These are phyloP conservation scores for Patiria miniata DNA, from an alignment of 35 echinoderm and acorn worm species.

Conservation along the genomic window DNA sequence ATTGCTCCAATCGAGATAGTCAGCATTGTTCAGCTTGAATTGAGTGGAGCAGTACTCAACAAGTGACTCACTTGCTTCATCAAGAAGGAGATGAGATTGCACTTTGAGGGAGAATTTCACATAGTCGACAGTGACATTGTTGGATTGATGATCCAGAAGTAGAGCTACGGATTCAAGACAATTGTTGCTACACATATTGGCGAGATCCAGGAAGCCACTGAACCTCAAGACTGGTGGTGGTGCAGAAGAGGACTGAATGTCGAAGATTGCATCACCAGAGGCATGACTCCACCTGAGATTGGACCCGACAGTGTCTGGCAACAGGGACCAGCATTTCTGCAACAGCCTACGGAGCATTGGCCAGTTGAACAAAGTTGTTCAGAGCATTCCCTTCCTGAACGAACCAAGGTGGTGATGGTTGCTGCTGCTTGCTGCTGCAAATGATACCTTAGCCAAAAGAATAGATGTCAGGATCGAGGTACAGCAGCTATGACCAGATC, in stretches of 20 bases:
- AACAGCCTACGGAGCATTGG: conserved; percentile 24
- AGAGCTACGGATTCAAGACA: conserved; percentile 69
- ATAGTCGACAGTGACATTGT: conserved; percentile 72
- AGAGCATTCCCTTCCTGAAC: conserved; percentile 19
- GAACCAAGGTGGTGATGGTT: conserved; percentile 25
- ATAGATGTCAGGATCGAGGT: conserved; percentile 38
- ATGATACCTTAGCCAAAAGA: conserved; percentile 39
- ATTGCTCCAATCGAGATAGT: conserved; percentile 56
- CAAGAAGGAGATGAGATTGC: conserved; percentile 36
- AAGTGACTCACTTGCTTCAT: conserved; percentile 29
- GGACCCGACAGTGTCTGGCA: conserved; percentile 33
- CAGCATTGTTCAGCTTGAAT: conserved; percentile 50
- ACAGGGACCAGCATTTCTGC: conserved; percentile 12
- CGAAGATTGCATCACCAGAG: conserved; percentile 44
- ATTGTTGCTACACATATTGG: conserved; percentile 58
- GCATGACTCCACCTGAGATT: conserved; percentile 8
- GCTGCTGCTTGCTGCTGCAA: not conserved
- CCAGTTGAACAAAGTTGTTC: conserved; percentile 53
- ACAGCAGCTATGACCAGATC: conserved; percentile 50
- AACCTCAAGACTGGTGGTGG: conserved; percentile 76
- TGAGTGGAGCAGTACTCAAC: conserved; percentile 52
- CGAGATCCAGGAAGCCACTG: conserved; percentile 37
- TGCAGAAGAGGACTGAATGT: conserved; percentile 7
- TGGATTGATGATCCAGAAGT: conserved; percentile 56
- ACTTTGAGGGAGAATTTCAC: conserved; percentile 39